Evolutionary conservation across 2,113 vertebrate genomes (phyloP).

Genomic region (human (Homo sapiens)): GRCh38 chr2:143510501-143511000

Average conservation of each 20-base stretch:
- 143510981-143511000: slow-evolving; percentile 86
- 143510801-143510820: not conserved
- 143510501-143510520: not conserved
- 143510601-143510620: not conserved
- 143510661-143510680: not conserved
- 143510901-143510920: slow-evolving; percentile 80
- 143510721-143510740: not conserved
- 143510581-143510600: not conserved
- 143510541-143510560: not conserved
- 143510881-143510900: slow-evolving; percentile 74
- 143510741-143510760: not conserved
- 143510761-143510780: not conserved
- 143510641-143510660: not conserved
- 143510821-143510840: slow-evolving; percentile 51
- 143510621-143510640: not conserved
- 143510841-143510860: not conserved
- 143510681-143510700: not conserved
- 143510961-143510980: slow-evolving; percentile 85
- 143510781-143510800: not conserved
- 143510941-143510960: slow-evolving; percentile 87
- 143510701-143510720: not conserved
- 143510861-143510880: slow-evolving; percentile 34
- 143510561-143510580: not conserved
- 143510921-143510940: slow-evolving; percentile 81
- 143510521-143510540: not conserved